Conservation (phyloP, 2,113 vertebrate species). For the Haplochromis vanheusdeni region DNA sequence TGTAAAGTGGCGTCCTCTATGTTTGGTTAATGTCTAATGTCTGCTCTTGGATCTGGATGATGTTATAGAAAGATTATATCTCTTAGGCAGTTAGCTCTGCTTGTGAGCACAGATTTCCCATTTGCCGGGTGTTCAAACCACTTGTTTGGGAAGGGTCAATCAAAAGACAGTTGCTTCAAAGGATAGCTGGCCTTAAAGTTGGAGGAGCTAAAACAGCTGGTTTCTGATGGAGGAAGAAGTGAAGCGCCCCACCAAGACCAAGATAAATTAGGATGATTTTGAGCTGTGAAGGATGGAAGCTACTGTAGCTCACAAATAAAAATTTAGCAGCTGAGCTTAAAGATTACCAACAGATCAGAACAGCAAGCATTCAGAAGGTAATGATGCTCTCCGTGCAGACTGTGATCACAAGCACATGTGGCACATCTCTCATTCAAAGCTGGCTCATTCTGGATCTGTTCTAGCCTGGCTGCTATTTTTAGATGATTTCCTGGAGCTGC, state of each 20-base stretch:
- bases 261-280: not conserved
- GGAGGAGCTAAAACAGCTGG: not conserved
- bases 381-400: not conserved
- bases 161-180: not conserved
- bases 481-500: not conserved
- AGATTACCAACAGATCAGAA: not conserved
- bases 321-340: not conserved
- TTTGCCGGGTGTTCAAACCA: not conserved
- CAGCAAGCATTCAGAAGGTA: not conserved
- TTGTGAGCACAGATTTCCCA: not conserved
- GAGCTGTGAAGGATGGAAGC: not conserved
- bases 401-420: not conserved
- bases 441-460: not conserved
- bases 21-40: not conserved
- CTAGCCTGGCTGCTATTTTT: not conserved
- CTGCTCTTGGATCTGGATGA: not conserved
- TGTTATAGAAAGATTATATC: not conserved
- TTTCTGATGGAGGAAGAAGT: not conserved
- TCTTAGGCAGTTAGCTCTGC: not conserved
- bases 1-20: not conserved
- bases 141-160: not conserved
- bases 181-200: not conserved
- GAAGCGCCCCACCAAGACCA: rapidly evolving
- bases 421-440: not conserved
- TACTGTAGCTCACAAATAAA: not conserved